phyloP scores from a whole-genome alignment of 2,888 invertebrate species.

The Adela reaumurella region DNA sequence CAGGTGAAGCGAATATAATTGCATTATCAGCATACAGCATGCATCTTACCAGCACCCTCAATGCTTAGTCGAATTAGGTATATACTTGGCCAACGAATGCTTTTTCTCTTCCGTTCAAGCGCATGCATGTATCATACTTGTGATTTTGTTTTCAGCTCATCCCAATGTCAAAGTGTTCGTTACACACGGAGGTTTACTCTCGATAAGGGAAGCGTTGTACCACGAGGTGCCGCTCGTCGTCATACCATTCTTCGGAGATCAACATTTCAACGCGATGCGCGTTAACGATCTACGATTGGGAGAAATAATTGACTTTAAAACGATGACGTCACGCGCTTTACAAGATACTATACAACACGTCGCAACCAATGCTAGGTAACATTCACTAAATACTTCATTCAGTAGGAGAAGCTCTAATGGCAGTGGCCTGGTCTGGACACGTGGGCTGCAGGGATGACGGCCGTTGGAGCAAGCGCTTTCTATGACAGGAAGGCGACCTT shows the following conservation, averaged over 20 bases:
- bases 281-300: slow-evolving; percentile 29
- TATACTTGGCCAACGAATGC: not conserved
- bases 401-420: too few relatives aligned
- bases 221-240: slow-evolving; percentile 36
- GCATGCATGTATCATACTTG: not conserved
- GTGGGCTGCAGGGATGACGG: too few relatives aligned
- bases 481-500: too few relatives aligned
- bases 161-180: slow-evolving; percentile 35
- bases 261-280: slow-evolving; percentile 29
- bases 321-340: slow-evolving; percentile 23
- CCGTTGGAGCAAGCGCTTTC: too few relatives aligned
- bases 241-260: slow-evolving; percentile 40
- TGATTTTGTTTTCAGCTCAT: slow-evolving; percentile 33
- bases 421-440: too few relatives aligned
- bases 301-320: slow-evolving; percentile 20
- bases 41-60: too few relatives aligned
- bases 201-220: slow-evolving; percentile 33
- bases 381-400: too few relatives aligned
- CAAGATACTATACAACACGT: slow-evolving; percentile 22
- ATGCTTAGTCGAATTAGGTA: not conserved
- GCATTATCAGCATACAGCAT: too few relatives aligned
- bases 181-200: slow-evolving; percentile 36
- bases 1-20: too few relatives aligned
- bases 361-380: slow-evolving; percentile 19
- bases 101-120: not conserved